A percentile compares a stretch with the other conserved stretches of the same genome.
phyloP scores from a whole-genome alignment of 2,888 invertebrate genomes.

The Agrotis ipsilon region DNA sequence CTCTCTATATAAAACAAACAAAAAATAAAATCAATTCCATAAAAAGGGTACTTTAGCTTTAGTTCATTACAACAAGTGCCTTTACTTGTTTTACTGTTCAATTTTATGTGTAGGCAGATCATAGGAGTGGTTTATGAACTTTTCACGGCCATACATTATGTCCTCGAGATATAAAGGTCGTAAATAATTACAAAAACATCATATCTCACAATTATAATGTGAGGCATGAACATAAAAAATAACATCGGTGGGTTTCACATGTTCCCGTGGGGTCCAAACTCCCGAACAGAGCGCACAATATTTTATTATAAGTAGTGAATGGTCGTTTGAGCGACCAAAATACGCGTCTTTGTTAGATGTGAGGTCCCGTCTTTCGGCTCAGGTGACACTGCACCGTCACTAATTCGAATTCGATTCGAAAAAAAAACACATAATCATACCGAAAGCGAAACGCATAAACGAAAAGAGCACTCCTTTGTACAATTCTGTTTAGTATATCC shows the following conservation, averaged over 20 bases:
- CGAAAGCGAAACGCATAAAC: slow-evolving; percentile 80
- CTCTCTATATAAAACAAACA: no score
- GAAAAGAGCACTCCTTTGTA: slow-evolving; percentile 77
- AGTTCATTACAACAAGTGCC: slow-evolving; percentile 3
- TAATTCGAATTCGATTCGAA: slow-evolving; percentile 80
- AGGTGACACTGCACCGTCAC: slow-evolving; percentile 88
- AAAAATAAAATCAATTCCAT: no score
- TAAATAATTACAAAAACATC: slow-evolving; percentile 83
- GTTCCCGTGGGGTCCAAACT: slow-evolving; percentile 85
- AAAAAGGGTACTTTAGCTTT: neutral
- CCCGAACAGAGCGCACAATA: slow-evolving; percentile 78
- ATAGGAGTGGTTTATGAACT: slow-evolving; percentile 43
- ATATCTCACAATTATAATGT: slow-evolving; percentile 83
- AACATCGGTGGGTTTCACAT: slow-evolving; percentile 72
- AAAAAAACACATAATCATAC: slow-evolving; percentile 76
- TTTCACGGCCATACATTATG: slow-evolving; percentile 64
- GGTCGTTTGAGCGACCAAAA: slow-evolving; percentile 83
- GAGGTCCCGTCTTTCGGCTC: slow-evolving; percentile 86
- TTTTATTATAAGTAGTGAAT: slow-evolving; percentile 86
- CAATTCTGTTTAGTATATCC: slow-evolving; percentile 66
- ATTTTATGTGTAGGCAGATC: slow-evolving; percentile 29
- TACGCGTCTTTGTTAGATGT: slow-evolving; percentile 83
- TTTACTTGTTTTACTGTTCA: slow-evolving; percentile 2
- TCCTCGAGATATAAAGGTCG: slow-evolving; percentile 72
- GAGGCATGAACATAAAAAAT: slow-evolving; percentile 79